phyloP scores from a whole-genome alignment of 2,888 invertebrate genomes.

The Pseudococcus longispinus region DNA sequence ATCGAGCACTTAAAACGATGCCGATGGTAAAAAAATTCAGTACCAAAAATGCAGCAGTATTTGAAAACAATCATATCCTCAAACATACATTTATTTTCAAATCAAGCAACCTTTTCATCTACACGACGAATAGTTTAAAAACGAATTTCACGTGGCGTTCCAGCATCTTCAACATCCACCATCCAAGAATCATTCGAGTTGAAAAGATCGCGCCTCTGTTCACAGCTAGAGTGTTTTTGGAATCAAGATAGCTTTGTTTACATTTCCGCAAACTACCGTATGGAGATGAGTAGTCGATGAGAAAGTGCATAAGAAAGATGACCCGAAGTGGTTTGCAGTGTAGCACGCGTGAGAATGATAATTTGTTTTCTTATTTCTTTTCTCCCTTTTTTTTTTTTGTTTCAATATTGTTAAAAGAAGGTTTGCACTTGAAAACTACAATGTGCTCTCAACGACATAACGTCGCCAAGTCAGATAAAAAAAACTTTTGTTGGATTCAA shows the following conservation, averaged over 20 bases:
- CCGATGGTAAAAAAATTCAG: background rate
- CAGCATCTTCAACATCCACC: background rate
- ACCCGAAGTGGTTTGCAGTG: background rate
- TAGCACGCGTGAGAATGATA: slow-evolving; percentile 22
- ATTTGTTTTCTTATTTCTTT: slow-evolving; percentile 19
- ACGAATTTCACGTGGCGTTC: background rate
- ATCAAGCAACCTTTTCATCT: background rate
- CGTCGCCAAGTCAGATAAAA: slow-evolving; percentile 30
- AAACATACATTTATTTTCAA: background rate
- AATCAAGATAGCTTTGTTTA: slow-evolving; percentile 13
- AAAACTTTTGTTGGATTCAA: slow-evolving; percentile 35
- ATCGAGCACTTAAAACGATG: background rate
- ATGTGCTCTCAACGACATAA: slow-evolving; percentile 6
- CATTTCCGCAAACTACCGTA: slow-evolving; percentile 3
- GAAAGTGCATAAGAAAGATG: background rate
- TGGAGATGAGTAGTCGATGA: background rate
- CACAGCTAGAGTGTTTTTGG: background rate
- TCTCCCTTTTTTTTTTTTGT: background rate
- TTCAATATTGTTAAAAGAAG: background rate
- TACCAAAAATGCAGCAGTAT: background rate
- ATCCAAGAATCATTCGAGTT: background rate
- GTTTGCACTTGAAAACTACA: slow-evolving; percentile 20
- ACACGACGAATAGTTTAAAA: background rate
- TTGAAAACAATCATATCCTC: too few species aligned
- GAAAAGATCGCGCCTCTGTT: background rate